These are phyloP conservation scores for Manis pentadactyla DNA, from an alignment of 2,797 vertebrate species.

Conservation along the genomic window DNA sequence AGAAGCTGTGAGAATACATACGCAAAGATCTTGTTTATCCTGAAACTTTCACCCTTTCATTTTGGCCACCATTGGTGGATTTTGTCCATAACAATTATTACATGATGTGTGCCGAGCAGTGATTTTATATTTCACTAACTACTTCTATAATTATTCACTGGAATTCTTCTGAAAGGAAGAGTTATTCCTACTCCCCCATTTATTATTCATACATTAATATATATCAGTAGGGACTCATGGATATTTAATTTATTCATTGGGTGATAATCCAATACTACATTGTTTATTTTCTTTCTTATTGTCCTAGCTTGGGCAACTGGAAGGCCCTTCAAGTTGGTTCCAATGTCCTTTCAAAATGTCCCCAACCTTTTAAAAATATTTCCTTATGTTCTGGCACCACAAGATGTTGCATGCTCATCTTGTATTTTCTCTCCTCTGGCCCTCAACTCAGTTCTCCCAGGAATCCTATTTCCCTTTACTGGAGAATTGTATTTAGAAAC, in stretches of 20 bases:
- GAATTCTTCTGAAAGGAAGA: constrained; percentile 28
- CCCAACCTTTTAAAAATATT: not conserved
- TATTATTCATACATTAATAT: not conserved
- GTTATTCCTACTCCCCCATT: not conserved
- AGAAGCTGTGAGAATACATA: not conserved
- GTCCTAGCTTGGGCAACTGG: not conserved
- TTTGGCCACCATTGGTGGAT: not conserved
- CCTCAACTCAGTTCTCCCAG: not conserved
- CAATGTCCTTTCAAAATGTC: not conserved
- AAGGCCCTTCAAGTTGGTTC: not conserved
- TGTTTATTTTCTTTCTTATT: not conserved
- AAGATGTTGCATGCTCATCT: not conserved
- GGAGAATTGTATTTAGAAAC: not conserved
- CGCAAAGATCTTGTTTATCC: not conserved
- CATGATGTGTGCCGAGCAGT: not conserved
- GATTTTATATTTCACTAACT: constrained; percentile 13
- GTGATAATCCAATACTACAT: not conserved
- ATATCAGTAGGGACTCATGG: not conserved
- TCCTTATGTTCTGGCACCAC: not conserved
- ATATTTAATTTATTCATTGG: not conserved
- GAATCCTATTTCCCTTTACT: not conserved
- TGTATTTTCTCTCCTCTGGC: not conserved
- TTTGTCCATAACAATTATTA: not conserved
- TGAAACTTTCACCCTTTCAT: not conserved
- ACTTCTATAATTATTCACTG: not conserved